Evolutionary conservation across 2,888 invertebrate genomes (phyloP).

Genomic region (Tenthredo amoena): DNA sequence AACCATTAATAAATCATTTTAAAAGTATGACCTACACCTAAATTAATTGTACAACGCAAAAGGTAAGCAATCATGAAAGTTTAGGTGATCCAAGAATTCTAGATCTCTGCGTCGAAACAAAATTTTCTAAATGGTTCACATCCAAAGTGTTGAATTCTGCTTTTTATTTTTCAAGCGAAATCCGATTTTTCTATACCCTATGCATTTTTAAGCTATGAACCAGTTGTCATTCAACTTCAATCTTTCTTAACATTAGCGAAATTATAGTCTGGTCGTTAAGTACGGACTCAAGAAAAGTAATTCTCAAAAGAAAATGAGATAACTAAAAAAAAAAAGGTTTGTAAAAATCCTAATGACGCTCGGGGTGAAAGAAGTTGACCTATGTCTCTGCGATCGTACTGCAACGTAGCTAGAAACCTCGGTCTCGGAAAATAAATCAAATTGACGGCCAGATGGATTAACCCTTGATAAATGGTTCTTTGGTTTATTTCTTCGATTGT

Average conservation of each 20-base stretch:
- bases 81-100: not conserved
- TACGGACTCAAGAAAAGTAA: not conserved
- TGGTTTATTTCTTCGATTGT: slow-evolving; percentile 23
- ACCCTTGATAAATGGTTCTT: slow-evolving; percentile 39
- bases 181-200: not conserved
- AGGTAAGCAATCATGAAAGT: not conserved
- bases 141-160: not conserved
- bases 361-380: slow-evolving; percentile 16
- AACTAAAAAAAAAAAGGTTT: not conserved
- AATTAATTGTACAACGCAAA: not conserved
- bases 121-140: not conserved
- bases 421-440: slow-evolving; percentile 39
- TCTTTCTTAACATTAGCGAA: not conserved
- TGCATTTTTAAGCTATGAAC: not conserved
- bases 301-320: not conserved
- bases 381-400: slow-evolving; percentile 3
- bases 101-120: not conserved
- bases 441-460: slow-evolving; percentile 41
- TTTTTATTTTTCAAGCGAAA: not conserved
- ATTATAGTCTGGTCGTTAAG: not conserved
- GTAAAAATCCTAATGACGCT: slow-evolving; percentile 31
- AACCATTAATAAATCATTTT: slow-evolving; percentile 3
- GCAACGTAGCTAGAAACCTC: slow-evolving; percentile 17
- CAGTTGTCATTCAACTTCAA: not conserved
- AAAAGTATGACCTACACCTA: not conserved